Base-by-base conservation (phyloP, 2,113 vertebrate species). In the Asarcornis scutulata region DNA sequence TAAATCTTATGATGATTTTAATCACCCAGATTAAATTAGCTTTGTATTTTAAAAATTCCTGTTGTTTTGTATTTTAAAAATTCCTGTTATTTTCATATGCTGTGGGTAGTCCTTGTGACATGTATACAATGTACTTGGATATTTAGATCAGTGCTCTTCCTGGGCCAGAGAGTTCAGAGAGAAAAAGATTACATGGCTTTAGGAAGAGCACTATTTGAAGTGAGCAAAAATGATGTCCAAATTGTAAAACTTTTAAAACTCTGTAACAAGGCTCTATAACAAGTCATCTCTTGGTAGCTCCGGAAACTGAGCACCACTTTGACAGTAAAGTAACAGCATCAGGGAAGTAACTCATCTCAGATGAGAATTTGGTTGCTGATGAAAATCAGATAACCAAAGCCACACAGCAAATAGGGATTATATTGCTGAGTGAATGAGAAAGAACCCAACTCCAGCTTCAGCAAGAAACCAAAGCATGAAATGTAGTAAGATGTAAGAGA, bases 211-310 rank as follows among this genome's bases (percentile, higher is more conserved):
- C 16, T 81, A 82, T 66, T 7, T 53, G 9, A 76, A 11, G 16
- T 67, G 18, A 69, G 29, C 32, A 29, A 84, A 36, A 48, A 17
- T 40, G 69, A 27, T 14, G 52, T 21, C 14, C 31, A 50, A 11
- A 75, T 46, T 72, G 74, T 88, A 88, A 85, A 82, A 13, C 17
- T 17, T n/a, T 11, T 26, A 90, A 83, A 38, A 83, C n/a, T 81
- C 72, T 75, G 26, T 46, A 27, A 20, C 13, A 66, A 77, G 38
- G 13, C 27, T 84, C 40, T 40, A 13, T 40, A 40, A 40, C 11
- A 13, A 40, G 13, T 42, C 29, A 69, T 73, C 23, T 81, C 38
- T 55, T 68, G 4, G 42, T 86, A 36, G 42, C 29, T 81, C 15
- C 66, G n/a, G 27, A 74, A 94, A 59, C 7, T 52, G 15, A 91